Base-by-base conservation (phyloP, 2,113 vertebrate species). In the Crotalus helleri region DNA sequence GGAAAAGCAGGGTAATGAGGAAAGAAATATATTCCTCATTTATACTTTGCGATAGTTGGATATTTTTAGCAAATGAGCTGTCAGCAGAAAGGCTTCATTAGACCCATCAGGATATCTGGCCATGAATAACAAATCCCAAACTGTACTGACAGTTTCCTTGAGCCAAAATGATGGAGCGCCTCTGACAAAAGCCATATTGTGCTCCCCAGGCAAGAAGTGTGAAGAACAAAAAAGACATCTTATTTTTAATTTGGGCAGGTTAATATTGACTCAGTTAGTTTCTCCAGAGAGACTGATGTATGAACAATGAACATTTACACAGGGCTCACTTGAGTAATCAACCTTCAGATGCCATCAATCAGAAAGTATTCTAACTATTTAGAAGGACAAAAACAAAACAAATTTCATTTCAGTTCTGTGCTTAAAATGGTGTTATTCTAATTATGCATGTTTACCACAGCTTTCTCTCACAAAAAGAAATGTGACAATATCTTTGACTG, bases 81-180 rank as follows among this genome's bases (percentile, higher is more conserved):
- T 98, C 98, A 98, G 98, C 98, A 98, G 98, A 98, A 98, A 98
- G 97, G 98, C 98, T 98, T 98, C 98, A 98, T 99, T 98, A 98
- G 98, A 98, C 99, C 98, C 99, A 98, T 99, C 98, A 98, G 98
- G 99, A 97, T 98, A 98, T 99, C 98, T 96, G 97, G 98, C 97
- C 97, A 98, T 99, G 98, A 99, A 98, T 98, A 99, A 99, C 98
- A 95, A 98, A 98, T 97, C 97, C 98, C 98, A 98, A 98, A 98
- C 97, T 97, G 97, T 98, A 98, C 97, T 99, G 98, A 98, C 98
- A 98, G 98, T 98, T 98, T 98, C 97, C 97, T 98, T 98, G 97
- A 98, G 97, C 98, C 98, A 97, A 97, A 96, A 98, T 98, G 98
- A 98, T 98, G 96, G 96, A 98, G 98, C 97, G 97, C 95, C 96